These are phyloP conservation scores for Pelecanus crispus DNA, from an alignment of 2,113 vertebrate species.

Conservation along the genomic window DNA sequence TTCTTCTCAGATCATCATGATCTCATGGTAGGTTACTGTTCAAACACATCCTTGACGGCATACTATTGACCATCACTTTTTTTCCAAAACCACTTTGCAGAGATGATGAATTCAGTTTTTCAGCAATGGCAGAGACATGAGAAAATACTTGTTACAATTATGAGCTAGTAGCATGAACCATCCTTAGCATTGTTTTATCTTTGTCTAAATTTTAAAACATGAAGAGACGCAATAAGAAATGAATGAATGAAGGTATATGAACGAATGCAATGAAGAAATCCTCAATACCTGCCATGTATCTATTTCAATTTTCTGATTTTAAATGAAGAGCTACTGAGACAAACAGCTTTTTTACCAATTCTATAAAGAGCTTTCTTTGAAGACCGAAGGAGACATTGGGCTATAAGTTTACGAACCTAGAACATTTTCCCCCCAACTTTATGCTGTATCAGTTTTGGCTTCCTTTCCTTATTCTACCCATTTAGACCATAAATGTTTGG, in stretches of 20 bases:
- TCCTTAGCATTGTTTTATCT: background rate
- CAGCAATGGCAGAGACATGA: background rate
- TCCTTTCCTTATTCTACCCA: background rate
- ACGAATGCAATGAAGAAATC: background rate
- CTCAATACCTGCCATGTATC: background rate
- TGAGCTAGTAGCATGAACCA: background rate
- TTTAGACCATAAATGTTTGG: accelerated
- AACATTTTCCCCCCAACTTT: background rate
- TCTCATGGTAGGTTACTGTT: background rate
- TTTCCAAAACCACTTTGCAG: background rate
- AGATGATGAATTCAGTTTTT: background rate
- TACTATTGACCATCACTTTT: background rate
- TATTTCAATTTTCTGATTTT: background rate
- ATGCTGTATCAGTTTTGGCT: background rate
- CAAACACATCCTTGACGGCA: background rate
- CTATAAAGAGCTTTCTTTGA: background rate
- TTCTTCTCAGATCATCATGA: background rate
- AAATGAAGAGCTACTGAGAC: background rate
- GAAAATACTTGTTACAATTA: background rate
- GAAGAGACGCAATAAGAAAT: background rate
- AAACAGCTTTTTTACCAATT: background rate
- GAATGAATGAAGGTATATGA: background rate
- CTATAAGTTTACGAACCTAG: background rate
- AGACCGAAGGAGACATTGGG: background rate
- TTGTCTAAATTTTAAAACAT: background rate